Evolutionary conservation across 2,888 invertebrate genomes (phyloP), one percentile per base, ranked within the genome.

Genomic region (Oligia latruncula): DNA sequence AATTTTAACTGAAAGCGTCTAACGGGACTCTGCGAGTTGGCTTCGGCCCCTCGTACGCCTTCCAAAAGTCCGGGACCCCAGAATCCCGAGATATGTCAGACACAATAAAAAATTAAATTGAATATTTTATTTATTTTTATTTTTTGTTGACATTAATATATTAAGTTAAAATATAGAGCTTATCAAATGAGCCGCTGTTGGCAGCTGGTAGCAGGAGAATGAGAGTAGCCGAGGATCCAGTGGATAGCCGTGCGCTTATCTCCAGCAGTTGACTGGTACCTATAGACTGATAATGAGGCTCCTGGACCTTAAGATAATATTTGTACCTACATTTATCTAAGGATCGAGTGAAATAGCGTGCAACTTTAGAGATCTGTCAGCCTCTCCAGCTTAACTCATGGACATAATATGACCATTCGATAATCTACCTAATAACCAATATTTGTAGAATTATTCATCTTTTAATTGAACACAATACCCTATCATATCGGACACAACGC

Each of bases 401-500:
- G 9, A 55, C 4, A 2, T 17, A 17, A 2, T 15, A 17, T 5
- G 4, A 55, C 35, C 71, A 15, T 71, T 52, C 15, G 35, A 17
- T 23, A 40, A 55, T 40, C 35, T 15, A 0, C 35, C 4, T 55
- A 55, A 35, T 40, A 55, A 9, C 4, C 70, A 52, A 70, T 70
- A 52, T 29, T 49, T 70, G 29, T 70, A 52, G 3, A 49, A 20
- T 68, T 29, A 70, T 13, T 13, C 20, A 29, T 4, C 40, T 55
- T 55, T 20, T 71, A 71, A 71, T 43, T n/a, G 13, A 71, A 43
- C 62, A 62, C 5, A 43, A n/a, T 40, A 13, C 60, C 20, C n/a
- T 4, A 60, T 62, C 11, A 62, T 71, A 43, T 71, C 62, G 20
- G 17, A 62, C 20, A 64, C 40, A 86, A 83, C 76, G 55, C 90